A percentile compares a stretch with the other conserved stretches of the same genome.
Conservation (phyloP, 1,140 invertebrate species). For the Carposina sasakii region DNA sequence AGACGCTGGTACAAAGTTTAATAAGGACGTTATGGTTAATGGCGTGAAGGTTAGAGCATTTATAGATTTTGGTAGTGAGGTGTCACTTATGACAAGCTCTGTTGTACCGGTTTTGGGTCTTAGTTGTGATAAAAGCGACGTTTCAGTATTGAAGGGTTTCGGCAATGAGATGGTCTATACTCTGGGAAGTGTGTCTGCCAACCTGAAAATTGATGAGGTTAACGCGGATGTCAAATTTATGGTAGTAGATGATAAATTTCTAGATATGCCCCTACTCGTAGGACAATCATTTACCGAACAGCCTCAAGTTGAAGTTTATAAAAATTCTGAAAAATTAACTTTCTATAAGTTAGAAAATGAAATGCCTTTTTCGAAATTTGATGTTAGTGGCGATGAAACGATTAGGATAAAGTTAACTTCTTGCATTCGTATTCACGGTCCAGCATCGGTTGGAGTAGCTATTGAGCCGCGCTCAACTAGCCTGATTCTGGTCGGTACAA, state of each 20-base stretch:
- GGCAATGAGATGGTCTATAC: not conserved
- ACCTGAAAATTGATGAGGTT: slow-evolving; percentile 6
- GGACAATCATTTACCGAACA: slow-evolving; percentile 10
- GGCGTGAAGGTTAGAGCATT: not conserved
- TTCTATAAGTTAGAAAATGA: slow-evolving; percentile 3
- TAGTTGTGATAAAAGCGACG: not conserved
- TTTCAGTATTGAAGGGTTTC: slow-evolving; percentile 7
- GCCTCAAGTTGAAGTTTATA: slow-evolving; percentile 5
- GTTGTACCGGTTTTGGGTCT: not conserved
- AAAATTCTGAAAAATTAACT: not conserved
- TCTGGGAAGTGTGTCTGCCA: not conserved
- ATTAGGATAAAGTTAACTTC: not conserved
- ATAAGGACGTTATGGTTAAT: not conserved
- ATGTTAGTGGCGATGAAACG: not conserved
- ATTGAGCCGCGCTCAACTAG: not conserved
- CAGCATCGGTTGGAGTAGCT: not conserved
- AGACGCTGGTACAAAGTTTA: not conserved
- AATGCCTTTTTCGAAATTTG: not conserved
- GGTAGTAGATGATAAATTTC: not conserved
- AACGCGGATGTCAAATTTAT: not conserved
- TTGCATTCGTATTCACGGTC: not conserved
- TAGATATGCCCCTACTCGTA: slow-evolving; percentile 8
- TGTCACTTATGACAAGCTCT: slow-evolving; percentile 5
- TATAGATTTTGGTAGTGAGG: slow-evolving; percentile 12
- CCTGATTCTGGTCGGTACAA: not conserved